Evolutionary conservation across 2,888 invertebrate genomes (phyloP).

Genomic region (Tetrapedia diversipes): DNA sequence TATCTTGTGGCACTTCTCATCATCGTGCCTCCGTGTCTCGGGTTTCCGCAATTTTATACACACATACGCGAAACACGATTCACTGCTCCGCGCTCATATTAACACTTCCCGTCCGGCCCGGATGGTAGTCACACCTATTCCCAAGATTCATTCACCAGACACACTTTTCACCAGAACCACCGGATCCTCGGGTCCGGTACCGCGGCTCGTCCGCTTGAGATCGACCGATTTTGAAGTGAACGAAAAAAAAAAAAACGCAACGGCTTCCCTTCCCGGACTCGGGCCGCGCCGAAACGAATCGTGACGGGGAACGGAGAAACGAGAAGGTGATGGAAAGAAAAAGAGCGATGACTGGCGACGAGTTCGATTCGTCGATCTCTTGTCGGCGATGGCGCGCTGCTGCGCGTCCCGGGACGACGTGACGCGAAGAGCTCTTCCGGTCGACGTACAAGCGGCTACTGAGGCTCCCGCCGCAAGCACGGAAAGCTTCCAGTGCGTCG

Average conservation of each 20-base stretch:
- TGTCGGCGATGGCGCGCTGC: slow-evolving; percentile 58
- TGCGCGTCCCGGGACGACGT: slow-evolving; percentile 54
- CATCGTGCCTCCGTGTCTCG: slow-evolving; percentile 67
- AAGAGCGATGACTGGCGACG: slow-evolving; percentile 1
- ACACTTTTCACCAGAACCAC: slow-evolving; percentile 42
- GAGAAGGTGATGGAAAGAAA: slow-evolving; percentile 14
- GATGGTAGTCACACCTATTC: slow-evolving; percentile 27
- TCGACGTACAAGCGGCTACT: slow-evolving; percentile 81
- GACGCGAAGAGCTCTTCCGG: slow-evolving; percentile 72
- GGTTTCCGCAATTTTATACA: slow-evolving; percentile 43
- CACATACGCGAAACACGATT: slow-evolving; percentile 60
- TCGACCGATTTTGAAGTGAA: neutral
- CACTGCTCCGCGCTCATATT: slow-evolving; percentile 69
- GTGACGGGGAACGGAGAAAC: neutral
- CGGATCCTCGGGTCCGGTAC: neutral
- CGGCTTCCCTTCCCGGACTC: too few species aligned
- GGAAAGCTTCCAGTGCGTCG: slow-evolving; percentile 81
- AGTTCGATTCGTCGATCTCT: slow-evolving; percentile 48
- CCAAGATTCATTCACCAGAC: slow-evolving; percentile 49
- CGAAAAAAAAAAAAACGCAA: neutral
- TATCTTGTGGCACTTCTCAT: slow-evolving; percentile 74
- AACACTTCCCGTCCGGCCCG: slow-evolving; percentile 60
- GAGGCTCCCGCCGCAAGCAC: slow-evolving; percentile 81
- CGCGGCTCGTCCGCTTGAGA: slow-evolving; percentile 14
- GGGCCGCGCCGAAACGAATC: too few species aligned